These are phyloP conservation scores for Thripadectes ignobilis DNA, from an alignment of 2,797 vertebrate species.

Conservation along the genomic window DNA sequence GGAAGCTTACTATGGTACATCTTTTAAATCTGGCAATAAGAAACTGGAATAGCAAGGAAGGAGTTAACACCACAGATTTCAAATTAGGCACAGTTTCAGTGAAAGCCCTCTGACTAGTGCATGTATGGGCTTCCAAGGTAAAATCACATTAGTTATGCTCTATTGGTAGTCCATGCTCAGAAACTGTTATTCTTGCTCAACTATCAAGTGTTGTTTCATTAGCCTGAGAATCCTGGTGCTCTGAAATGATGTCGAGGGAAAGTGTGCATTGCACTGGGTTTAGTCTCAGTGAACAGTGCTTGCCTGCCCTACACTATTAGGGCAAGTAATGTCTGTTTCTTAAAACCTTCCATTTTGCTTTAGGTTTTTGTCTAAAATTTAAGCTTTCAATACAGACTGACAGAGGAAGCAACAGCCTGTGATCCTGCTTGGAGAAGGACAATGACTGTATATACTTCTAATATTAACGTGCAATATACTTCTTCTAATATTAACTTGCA, in stretches of 20 bases:
- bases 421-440: background rate
- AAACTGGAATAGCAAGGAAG: background rate
- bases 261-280: background rate
- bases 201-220: background rate
- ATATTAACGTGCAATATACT: background rate
- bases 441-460: background rate
- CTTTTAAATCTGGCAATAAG: background rate
- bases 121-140: background rate
- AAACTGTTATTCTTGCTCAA: background rate
- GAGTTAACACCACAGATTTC: background rate
- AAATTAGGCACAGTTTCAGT: background rate
- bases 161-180: background rate
- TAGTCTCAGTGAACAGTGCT: background rate
- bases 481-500: background rate
- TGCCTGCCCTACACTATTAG: background rate
- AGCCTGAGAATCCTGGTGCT: background rate
- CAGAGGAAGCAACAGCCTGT: background rate
- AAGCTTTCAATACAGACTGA: background rate
- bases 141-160: conserved; percentile 7
- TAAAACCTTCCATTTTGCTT: background rate
- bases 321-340: background rate
- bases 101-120: background rate
- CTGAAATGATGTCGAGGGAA: background rate
- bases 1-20: background rate
- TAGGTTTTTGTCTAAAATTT: background rate